Percentiles rank a stretch among this genome's conserved stretches.
These are phyloP conservation scores for Catocala sponsa DNA, from an alignment of 2,888 invertebrate species.

Conservation along the genomic window DNA sequence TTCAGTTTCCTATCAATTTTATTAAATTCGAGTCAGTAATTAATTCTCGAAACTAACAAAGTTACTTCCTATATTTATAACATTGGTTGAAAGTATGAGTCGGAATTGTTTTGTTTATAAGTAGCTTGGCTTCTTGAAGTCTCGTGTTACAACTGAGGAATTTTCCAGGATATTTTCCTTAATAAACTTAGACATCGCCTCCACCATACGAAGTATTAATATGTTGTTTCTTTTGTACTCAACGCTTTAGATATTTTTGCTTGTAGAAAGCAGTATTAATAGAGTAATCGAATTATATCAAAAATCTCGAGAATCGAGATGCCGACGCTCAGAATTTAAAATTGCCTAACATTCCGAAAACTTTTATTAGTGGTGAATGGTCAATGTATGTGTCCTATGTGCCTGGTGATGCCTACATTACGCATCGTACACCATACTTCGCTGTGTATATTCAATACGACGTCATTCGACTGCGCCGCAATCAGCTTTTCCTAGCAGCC, in stretches of 20 bases:
- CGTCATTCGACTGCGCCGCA: constrained; percentile 52
- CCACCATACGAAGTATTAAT: background rate
- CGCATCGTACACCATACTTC: constrained; percentile 16
- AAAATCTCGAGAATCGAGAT: background rate
- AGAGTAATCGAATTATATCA: background rate
- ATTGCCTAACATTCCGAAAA: constrained; percentile 14
- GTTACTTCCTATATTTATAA: too few species aligned
- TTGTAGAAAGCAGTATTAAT: background rate
- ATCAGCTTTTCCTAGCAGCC: constrained; percentile 57
- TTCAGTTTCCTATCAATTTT: too few species aligned
- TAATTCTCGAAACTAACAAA: too few species aligned
- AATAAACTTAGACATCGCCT: background rate
- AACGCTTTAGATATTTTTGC: background rate
- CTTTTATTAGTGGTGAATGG: constrained; percentile 26
- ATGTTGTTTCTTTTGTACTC: background rate
- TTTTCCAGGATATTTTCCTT: constrained; percentile 12
- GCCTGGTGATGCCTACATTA: constrained; percentile 21
- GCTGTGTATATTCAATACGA: constrained; percentile 42
- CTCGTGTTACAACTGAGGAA: constrained; percentile 10
- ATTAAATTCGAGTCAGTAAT: too few species aligned
- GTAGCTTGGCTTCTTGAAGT: background rate
- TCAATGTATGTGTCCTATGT: constrained; percentile 29
- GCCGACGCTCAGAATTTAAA: constrained; percentile 8
- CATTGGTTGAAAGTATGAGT: too few species aligned
- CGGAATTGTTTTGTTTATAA: too few species aligned